Percentiles rank a stretch among this genome's conserved stretches.
These are phyloP conservation scores for Amblyjoppa proteus DNA, from an alignment of 2,888 invertebrate genomes.

Conservation along the genomic window DNA sequence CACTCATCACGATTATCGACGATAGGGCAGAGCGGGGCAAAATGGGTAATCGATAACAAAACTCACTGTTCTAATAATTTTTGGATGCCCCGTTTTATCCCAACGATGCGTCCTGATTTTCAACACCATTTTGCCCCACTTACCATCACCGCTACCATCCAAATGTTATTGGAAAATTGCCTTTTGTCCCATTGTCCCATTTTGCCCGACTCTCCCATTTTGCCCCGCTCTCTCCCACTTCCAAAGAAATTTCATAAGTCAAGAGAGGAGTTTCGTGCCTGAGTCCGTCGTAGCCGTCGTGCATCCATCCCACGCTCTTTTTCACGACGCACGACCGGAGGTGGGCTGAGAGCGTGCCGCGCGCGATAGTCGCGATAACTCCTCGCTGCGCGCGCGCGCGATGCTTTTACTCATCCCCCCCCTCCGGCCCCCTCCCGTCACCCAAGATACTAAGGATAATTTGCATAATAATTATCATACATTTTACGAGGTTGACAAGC, in stretches of 20 bases:
- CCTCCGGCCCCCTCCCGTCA: conserved; percentile 8
- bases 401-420: conserved; percentile 4
- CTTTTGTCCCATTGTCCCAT: no score
- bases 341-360: conserved; percentile 26
- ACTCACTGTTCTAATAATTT: no score
- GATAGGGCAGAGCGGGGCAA: background rate
- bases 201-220: no score
- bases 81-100: no score
- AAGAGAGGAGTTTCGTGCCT: conserved; percentile 39
- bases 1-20: background rate
- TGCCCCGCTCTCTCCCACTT: background rate
- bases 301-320: conserved; percentile 60
- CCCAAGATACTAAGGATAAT: conserved; percentile 51
- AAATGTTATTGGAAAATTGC: no score
- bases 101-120: no score
- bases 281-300: conserved; percentile 51
- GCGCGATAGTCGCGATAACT: conserved; percentile 65
- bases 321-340: conserved; percentile 37
- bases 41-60: no score
- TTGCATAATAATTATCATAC: conserved; percentile 71
- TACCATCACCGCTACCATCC: no score
- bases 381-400: conserved; percentile 41
- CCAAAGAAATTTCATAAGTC: conserved; percentile 32
- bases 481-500: conserved; percentile 66
- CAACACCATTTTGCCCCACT: no score